Base-by-base conservation (phyloP, 1,140 invertebrate genomes). In the Thereuonema tuberculata region DNA sequence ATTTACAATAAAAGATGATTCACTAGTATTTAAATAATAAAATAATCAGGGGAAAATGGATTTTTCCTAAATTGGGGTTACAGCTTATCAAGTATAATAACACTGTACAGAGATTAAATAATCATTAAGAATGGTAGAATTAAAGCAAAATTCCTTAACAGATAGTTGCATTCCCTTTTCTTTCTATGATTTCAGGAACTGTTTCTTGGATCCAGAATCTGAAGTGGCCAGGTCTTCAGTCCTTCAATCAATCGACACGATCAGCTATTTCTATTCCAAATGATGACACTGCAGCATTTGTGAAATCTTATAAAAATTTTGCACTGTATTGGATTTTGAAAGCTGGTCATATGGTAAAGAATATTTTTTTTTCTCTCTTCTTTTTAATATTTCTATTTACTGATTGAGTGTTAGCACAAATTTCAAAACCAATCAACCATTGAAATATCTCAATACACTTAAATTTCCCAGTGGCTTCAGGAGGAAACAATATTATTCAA, bases 301-400 rank as follows among this genome's bases (percentile, higher is more conserved):
- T 78, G 26, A 84, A 85, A 66, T 69, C 71, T 1, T 78, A 77
- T 37, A 78, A 78, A 25, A 85, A 84, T 60, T 82, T 89, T 49
- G 71, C 76, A 27, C 80, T 89, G 69, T 87, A 84, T 67, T 87
- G 84, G 84, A 79, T 88, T 25, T 77, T 83, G 56, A 74, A 79
- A 58, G 79, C 83, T 59, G 84, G 84, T 50, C 84, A 86, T 65
- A 84, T 83, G 80, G 83, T 85, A 74, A 72, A 73, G 63, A 63
- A 43, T 65, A 25, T 5, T 26, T 64, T 50, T 61, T 23, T 62
- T 53, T 72, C 23, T 24, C 52, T 62, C 54, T 52, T 60, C 28
- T 21, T 57, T 55, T 25, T 24, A n/a, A 26, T 0, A 29, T 5
- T 28, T 62, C 9, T 29, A 24, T 1, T 17, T 54, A 25, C 1